A percentile compares a stretch with the other conserved stretches of the same genome.
Conservation (phyloP, 2,797 vertebrate genomes). For the Streptopelia turtur region DNA sequence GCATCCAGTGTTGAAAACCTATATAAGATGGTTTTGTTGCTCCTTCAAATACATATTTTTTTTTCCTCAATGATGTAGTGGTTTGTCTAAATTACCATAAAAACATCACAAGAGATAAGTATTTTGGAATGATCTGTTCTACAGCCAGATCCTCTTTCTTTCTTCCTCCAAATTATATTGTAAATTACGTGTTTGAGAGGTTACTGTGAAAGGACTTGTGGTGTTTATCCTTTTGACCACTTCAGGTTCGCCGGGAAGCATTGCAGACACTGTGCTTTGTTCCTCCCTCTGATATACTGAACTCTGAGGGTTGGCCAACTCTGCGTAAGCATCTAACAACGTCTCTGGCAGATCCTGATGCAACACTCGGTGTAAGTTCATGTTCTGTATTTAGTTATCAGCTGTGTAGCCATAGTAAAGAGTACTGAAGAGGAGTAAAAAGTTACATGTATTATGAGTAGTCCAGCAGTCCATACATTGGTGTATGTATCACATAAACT, state of each 20-base stretch:
- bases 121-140: not conserved
- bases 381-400: not conserved
- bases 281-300: constrained; percentile 91
- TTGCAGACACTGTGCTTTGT: constrained; percentile 87
- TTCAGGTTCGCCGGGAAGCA: constrained; percentile 89
- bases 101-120: not conserved
- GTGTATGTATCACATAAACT: not conserved
- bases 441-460: not conserved
- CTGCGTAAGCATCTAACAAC: constrained; percentile 85
- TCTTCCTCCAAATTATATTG: not conserved
- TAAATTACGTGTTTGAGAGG: not conserved
- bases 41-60: not conserved
- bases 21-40: not conserved
- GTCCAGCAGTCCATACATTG: not conserved
- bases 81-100: not conserved
- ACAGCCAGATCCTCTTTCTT: not conserved
- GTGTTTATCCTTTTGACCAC: not conserved
- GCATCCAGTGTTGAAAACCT: not conserved
- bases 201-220: not conserved
- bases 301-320: constrained; percentile 89
- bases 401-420: not conserved
- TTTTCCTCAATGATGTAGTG: not conserved
- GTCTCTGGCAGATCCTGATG: constrained; percentile 86
- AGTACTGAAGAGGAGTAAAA: not conserved
- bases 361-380: constrained; percentile 86